Base-by-base conservation (phyloP, 2,797 vertebrate species). In the Phataginus tricuspis region DNA sequence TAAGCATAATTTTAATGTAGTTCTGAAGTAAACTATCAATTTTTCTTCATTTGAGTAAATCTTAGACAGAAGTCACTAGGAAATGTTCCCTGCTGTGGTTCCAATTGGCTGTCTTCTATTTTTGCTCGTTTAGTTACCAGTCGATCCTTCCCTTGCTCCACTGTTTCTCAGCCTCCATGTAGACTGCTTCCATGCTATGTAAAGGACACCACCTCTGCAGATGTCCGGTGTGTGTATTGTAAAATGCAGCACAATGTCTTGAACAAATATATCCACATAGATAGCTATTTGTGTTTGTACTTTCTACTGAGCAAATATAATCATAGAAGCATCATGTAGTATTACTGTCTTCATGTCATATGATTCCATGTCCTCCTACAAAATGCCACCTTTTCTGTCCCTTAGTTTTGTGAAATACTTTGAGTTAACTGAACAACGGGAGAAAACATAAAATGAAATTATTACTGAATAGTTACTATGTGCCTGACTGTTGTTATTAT, bases 1-100 rank as follows among this genome's bases (percentile, higher is more conserved):
- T 49, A 86, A 90, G 55, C 29, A 71, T 74, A 86, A 85, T 75
- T 96, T 94, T 83, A 97, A 53, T 71, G 27, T 29, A 51, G n/a
- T 90, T 86, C 51, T 55, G 18, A 8, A 95, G 16, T 59, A 64
- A 97, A 82, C 11, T 27, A 49, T 1, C 19, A 85, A 19, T 37
- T 42, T 82, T 95, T 71, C 57, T 96, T 90, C 29, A 25, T 74
- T 87, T 59, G 19, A 75, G 68, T 78, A 63, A 85, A 55, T 55
- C 25, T 80, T 39, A 29, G 21, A 72, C 7, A 55, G 34, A 57
- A 90, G 31, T 90, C 29, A 66, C 10, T 86, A 78, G 57, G 16
- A 89, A 91, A 51, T 71, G 27, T 42, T 5, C 19, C 2, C 7
- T 53, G 12, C 4, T 68, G 8, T 37, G 29, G 0, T 80, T 66